Evolutionary conservation across 2,797 vertebrate genomes (phyloP).

Genomic region (Mormyrus hasselquistii): DNA sequence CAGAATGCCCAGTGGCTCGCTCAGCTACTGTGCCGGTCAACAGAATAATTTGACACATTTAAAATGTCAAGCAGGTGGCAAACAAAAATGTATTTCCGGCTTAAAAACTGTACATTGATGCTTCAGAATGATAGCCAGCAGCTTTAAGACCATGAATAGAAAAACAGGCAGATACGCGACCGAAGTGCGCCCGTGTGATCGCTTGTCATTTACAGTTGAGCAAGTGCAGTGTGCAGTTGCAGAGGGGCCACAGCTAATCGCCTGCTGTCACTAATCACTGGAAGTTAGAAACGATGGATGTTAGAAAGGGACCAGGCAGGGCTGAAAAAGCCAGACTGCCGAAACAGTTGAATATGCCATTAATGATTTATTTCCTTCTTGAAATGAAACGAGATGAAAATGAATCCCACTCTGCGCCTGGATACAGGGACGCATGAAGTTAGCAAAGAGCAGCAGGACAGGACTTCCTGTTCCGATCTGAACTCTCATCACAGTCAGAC

Average conservation of each 20-base stretch:
- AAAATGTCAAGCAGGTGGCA: neutral
- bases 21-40: neutral
- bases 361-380: neutral
- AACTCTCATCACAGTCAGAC: neutral
- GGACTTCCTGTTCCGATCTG: neutral
- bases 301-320: neutral
- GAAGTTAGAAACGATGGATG: neutral
- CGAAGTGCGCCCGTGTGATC: neutral
- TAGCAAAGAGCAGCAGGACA: neutral
- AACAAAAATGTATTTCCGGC: neutral
- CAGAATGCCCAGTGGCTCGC: neutral
- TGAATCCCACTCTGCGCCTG: neutral
- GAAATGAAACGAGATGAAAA: neutral
- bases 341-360: neutral
- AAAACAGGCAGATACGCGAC: neutral
- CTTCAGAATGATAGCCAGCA: neutral
- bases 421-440: neutral
- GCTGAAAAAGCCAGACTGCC: neutral
- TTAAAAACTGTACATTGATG: neutral
- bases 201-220: neutral
- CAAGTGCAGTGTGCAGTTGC: neutral
- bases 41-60: neutral
- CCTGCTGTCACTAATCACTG: neutral
- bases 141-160: neutral
- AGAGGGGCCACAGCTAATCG: neutral